Percentiles rank a stretch among this genome's conserved stretches.
phyloP scores from a whole-genome alignment of 2,888 invertebrate species.

The Calliphora vomitoria region DNA sequence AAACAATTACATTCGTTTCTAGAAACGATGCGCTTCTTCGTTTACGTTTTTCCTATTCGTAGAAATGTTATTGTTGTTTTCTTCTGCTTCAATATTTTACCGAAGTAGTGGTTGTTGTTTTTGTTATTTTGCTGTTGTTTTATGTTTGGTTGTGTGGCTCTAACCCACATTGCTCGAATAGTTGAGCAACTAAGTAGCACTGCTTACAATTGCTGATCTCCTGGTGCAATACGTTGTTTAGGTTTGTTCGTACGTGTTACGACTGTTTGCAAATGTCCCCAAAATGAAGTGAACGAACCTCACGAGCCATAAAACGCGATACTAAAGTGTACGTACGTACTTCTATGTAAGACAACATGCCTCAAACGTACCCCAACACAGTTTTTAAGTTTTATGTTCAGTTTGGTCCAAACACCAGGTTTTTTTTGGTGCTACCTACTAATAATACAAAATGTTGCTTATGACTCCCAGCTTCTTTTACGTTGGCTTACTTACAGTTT shows the following conservation, averaged over 20 bases:
- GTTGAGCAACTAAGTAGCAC: conserved; percentile 5
- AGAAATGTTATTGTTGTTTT: background rate
- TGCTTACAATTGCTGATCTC: conserved; percentile 44
- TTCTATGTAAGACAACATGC: background rate
- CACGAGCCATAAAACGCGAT: background rate
- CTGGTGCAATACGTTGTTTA: conserved; percentile 73
- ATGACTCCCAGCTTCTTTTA: background rate
- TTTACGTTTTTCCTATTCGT: conserved; percentile 15
- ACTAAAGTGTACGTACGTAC: background rate
- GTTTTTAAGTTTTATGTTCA: conserved; percentile 14
- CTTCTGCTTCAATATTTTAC: background rate
- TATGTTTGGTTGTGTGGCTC: conserved; percentile 43
- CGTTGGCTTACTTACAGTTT: conserved; percentile 2
- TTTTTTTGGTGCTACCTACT: conserved; percentile 27
- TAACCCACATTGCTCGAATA: conserved; percentile 65
- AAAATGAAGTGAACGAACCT: conserved; percentile 52
- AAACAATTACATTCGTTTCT: background rate
- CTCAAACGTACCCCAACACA: conserved; percentile 49
- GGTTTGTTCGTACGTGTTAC: conserved; percentile 73
- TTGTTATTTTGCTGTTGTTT: conserved; percentile 53
- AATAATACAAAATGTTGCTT: background rate
- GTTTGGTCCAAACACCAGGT: conserved; percentile 19
- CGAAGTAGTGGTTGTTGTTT: conserved; percentile 25
- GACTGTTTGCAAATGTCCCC: conserved; percentile 25
- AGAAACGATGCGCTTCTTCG: background rate